These are phyloP conservation scores for Camptogramma bilineatum DNA, from an alignment of 2,888 invertebrate species.

Conservation along the genomic window DNA sequence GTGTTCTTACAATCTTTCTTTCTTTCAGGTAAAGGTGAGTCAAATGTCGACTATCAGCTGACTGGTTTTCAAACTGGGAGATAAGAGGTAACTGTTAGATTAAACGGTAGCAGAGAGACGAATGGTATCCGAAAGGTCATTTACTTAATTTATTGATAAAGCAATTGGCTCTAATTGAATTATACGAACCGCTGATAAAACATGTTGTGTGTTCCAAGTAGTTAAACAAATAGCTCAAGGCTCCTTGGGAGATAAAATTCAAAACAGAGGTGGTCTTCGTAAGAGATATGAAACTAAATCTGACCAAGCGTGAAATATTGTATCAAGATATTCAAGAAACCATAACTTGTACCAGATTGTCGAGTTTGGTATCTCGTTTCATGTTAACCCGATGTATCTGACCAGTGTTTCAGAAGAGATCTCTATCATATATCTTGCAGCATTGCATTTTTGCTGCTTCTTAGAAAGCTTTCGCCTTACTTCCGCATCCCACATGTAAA, in stretches of 20 bases:
- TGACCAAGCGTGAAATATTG: conserved; percentile 47
- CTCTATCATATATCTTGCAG: conserved; percentile 20
- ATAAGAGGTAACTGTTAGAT: conserved; percentile 7
- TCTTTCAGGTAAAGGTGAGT: conserved; percentile 81
- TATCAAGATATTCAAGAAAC: conserved; percentile 47
- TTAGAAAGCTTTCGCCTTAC: conserved; percentile 46
- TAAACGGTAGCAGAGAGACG: conserved; percentile 3
- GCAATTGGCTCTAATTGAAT: conserved; percentile 25
- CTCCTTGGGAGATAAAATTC: conserved; percentile 15
- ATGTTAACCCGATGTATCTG: conserved; percentile 34
- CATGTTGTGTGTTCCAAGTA: conserved; percentile 11
- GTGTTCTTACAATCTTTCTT: conserved; percentile 48
- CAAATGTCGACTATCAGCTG: neutral
- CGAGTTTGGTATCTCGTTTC: conserved; percentile 36
- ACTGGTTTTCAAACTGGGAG: neutral
- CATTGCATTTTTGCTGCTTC: conserved; percentile 24
- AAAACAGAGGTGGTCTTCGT: conserved; percentile 19
- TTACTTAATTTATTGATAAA: conserved; percentile 35
- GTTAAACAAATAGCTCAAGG: conserved; percentile 20
- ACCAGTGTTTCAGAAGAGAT: conserved; percentile 29
- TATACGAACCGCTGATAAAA: conserved; percentile 18
- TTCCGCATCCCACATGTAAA: conserved; percentile 51
- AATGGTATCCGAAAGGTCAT: conserved; percentile 19
- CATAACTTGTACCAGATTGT: conserved; percentile 35
- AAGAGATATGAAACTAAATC: conserved; percentile 40